A percentile compares a stretch with the other conserved stretches of the same genome.
Conservation (phyloP, 2,888 invertebrate species). For the Phyllotreta striolata region DNA sequence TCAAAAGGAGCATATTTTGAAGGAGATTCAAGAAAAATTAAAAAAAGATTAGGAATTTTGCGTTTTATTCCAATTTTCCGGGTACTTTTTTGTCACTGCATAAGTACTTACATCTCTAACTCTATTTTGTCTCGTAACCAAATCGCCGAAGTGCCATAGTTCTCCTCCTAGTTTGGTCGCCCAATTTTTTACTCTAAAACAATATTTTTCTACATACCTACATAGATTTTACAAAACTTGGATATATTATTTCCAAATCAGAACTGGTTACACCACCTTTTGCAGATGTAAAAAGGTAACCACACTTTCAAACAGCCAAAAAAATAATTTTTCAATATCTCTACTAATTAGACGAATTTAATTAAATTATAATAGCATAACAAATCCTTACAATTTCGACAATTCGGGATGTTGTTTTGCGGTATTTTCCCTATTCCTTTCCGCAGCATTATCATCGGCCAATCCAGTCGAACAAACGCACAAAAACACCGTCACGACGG, state of each 20-base stretch:
- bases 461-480: conserved; percentile 41
- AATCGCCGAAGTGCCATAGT: conserved; percentile 80
- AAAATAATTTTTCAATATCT: not conserved
- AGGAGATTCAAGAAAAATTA: no score
- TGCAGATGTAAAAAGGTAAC: no score
- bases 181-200: conserved; percentile 77
- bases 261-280: not conserved
- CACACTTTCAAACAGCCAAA: not conserved
- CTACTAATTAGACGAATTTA: not conserved
- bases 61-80: no score
- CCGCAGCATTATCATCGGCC: conserved; percentile 43
- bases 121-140: conserved; percentile 80
- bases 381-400: conserved; percentile 50
- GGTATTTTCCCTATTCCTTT: conserved; percentile 42
- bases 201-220: no score
- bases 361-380: conserved; percentile 8
- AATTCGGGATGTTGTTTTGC: conserved; percentile 54
- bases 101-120: conserved; percentile 74
- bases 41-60: no score
- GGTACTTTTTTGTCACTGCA: not conserved
- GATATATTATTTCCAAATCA: not conserved
- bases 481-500: conserved; percentile 42
- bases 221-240: no score
- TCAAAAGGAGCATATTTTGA: no score
- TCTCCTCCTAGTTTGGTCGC: conserved; percentile 83